Evolutionary conservation across 2,113 vertebrate species (phyloP).

Genomic region (Misgurnus anguillicaudatus): DNA sequence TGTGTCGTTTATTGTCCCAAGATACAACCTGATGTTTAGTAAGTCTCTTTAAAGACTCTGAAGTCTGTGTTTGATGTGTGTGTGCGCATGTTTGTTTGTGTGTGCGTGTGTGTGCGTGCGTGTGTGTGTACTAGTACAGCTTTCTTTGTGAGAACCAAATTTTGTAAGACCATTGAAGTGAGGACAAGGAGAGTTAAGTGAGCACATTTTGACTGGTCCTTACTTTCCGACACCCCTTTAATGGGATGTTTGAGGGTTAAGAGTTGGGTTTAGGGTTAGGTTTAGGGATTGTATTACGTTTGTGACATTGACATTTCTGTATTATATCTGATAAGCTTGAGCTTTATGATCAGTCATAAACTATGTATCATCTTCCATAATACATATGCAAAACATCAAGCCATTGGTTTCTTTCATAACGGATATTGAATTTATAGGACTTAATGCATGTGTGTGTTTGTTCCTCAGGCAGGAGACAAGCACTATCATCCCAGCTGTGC

Average conservation of each 20-base stretch:
- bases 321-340: conserved; percentile 8
- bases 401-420: background rate
- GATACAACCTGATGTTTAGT: background rate
- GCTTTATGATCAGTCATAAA: conserved; percentile 17
- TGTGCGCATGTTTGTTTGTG: conserved; percentile 5
- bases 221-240: no score
- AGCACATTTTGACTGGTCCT: no score
- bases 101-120: conserved; percentile 11
- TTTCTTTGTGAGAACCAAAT: no score
- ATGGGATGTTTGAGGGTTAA: no score
- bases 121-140: background rate
- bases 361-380: background rate
- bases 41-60: conserved; percentile 8
- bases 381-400: conserved; percentile 26
- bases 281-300: no score
- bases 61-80: background rate
- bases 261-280: no score
- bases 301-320: background rate
- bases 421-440: background rate
- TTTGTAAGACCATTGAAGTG: no score
- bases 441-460: conserved; percentile 5
- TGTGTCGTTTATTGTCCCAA: conserved; percentile 2
- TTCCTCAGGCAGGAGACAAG: conserved; percentile 87
- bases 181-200: no score
- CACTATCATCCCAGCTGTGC: conserved; percentile 97